phyloP scores from a whole-genome alignment of 1,140 invertebrate genomes.

The Anadara kagoshimensis region DNA sequence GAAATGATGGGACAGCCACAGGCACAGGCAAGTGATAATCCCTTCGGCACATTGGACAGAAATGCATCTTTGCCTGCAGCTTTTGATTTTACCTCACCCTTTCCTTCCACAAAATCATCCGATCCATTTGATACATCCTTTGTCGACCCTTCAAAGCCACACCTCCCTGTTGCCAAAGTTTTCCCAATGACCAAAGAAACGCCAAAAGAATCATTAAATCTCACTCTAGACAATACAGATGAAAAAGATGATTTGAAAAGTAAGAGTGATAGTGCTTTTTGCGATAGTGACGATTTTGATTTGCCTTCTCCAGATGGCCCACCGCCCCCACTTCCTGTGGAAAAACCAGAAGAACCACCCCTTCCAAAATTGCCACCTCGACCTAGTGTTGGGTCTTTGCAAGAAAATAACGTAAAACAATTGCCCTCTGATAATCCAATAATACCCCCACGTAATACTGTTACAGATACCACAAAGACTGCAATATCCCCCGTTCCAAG shows the following conservation, averaged over 20 bases:
- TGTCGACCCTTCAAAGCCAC: constrained; percentile 5
- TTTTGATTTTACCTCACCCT: constrained; percentile 18
- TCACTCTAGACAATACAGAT: too few relatives aligned
- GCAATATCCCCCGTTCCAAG: constrained; percentile 15
- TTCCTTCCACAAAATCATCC: constrained; percentile 6
- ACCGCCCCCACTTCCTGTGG: constrained; percentile 56
- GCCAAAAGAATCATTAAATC: too few relatives aligned
- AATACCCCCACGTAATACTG: constrained; percentile 18
- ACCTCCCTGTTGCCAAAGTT: too few relatives aligned
- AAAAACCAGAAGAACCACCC: constrained; percentile 21
- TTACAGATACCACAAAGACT: constrained; percentile 13
- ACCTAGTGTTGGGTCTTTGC: constrained; percentile 12
- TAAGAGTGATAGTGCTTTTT: constrained; percentile 1
- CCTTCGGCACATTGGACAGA: constrained; percentile 31
- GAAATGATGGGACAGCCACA: constrained; percentile 26
- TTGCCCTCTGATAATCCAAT: constrained; percentile 7
- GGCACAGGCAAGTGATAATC: constrained; percentile 51
- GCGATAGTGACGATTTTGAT: constrained; percentile 50
- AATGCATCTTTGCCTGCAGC: too few relatives aligned
- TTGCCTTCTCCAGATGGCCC: constrained; percentile 61
- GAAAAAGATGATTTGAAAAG: background rate
- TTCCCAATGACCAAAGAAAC: too few relatives aligned
- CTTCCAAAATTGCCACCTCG: constrained; percentile 44
- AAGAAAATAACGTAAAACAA: background rate
- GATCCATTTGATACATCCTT: constrained; percentile 60